phyloP scores from a whole-genome alignment of 1,140 invertebrate genomes.

The Brachionus angularis region DNA sequence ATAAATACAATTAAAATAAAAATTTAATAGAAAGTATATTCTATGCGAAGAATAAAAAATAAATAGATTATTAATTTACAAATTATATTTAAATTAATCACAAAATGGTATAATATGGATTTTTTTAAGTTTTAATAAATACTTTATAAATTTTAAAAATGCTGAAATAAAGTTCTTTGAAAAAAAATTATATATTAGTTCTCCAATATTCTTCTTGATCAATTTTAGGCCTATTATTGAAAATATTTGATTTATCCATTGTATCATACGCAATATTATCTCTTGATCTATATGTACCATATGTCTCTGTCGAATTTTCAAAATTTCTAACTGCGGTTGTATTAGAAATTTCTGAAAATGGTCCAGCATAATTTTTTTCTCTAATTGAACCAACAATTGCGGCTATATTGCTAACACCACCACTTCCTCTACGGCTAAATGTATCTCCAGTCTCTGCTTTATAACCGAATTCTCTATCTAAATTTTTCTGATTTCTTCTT shows the following conservation, averaged over 20 bases:
- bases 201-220: constrained; percentile 35
- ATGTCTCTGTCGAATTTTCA: constrained; percentile 22
- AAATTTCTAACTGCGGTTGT: neutral
- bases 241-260: neutral
- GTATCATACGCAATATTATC: neutral
- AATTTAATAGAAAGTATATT: too few relatives aligned
- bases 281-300: constrained; percentile 25
- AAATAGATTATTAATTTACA: too few relatives aligned
- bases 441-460: constrained; percentile 31
- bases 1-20: too few relatives aligned
- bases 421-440: neutral
- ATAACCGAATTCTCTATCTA: constrained; percentile 32
- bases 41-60: too few relatives aligned
- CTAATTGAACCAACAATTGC: constrained; percentile 14
- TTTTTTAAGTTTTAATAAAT: too few relatives aligned
- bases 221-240: constrained; percentile 3
- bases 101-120: too few relatives aligned
- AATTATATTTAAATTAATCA: too few relatives aligned
- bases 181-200: constrained; percentile 41
- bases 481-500: constrained; percentile 7
- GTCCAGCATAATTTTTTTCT: constrained; percentile 19
- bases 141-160: too few relatives aligned
- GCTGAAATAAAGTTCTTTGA: too few relatives aligned
- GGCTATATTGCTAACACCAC: neutral
- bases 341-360: constrained; percentile 28